phyloP scores from a whole-genome alignment of 2,113 vertebrate species.

The Grantiella picta region DNA sequence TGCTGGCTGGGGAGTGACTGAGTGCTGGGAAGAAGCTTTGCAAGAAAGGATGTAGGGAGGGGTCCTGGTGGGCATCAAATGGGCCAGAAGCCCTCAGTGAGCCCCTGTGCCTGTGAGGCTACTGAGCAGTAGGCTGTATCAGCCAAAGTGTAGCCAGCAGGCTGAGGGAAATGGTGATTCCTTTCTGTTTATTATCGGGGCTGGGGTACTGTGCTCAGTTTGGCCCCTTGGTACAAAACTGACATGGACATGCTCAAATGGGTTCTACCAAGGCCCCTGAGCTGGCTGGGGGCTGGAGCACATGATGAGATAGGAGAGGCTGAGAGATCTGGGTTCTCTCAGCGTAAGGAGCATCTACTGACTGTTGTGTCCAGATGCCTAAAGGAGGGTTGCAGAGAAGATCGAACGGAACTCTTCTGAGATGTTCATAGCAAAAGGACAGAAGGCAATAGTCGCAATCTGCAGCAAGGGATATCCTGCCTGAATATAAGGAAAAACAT shows the following conservation, averaged over 20 bases:
- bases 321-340: neutral
- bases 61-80: neutral
- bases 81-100: neutral
- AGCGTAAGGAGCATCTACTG: neutral
- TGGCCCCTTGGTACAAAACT: neutral
- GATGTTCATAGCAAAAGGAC: neutral
- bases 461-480: neutral
- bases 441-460: neutral
- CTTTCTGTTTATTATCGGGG: neutral
- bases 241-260: neutral
- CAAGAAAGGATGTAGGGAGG: fast-evolving
- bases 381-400: neutral
- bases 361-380: neutral
- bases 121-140: neutral
- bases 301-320: neutral
- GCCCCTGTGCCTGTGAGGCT: neutral
- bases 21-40: neutral
- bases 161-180: neutral
- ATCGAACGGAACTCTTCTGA: neutral
- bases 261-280: neutral
- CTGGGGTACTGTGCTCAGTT: neutral
- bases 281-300: neutral
- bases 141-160: neutral
- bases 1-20: fast-evolving
- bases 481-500: neutral